phyloP scores from a whole-genome alignment of 92 coral and sea anemone species.

The Montipora capitata region DNA sequence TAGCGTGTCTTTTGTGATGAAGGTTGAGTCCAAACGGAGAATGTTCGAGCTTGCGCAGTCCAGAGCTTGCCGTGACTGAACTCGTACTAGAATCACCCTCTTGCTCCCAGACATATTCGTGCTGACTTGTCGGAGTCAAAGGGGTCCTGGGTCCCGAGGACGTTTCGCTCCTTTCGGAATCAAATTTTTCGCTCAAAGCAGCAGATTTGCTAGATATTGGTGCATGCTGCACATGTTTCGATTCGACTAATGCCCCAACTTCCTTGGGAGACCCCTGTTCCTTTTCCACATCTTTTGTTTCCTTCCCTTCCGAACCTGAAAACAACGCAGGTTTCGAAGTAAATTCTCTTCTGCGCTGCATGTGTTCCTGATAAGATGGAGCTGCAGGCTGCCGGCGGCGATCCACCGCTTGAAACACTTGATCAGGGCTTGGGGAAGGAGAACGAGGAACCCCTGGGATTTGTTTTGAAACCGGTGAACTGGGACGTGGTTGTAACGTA shows the following conservation, averaged over 20 bases:
- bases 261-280: conserved; percentile 55
- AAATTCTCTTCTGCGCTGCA: conserved; percentile 85
- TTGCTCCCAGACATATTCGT: conserved; percentile 74
- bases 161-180: conserved; percentile 80
- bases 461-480: conserved; percentile 58
- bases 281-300: conserved; percentile 43
- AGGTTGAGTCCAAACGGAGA: conserved; percentile 92
- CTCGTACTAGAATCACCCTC: conserved; percentile 80
- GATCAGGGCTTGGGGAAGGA: conserved; percentile 95
- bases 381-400: conserved; percentile 99
- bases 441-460: conserved; percentile 73
- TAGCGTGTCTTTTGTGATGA: conserved; percentile 78
- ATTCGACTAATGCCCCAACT: conserved; percentile 48
- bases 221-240: conserved; percentile 31
- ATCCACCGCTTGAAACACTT: conserved; percentile 95
- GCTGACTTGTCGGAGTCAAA: conserved; percentile 57
- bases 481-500: conserved; percentile 64
- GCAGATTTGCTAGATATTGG: conserved; percentile 54
- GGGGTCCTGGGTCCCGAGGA: conserved; percentile 69
- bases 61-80: conserved; percentile 63
- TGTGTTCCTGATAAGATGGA: conserved; percentile 98
- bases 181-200: conserved; percentile 52
- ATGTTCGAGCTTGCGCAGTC: conserved; percentile 85
- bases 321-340: conserved; percentile 83
- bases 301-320: conserved; percentile 69